Evolutionary conservation across 2,113 vertebrate species (phyloP).

Genomic region (Emydura subglobosa): DNA sequence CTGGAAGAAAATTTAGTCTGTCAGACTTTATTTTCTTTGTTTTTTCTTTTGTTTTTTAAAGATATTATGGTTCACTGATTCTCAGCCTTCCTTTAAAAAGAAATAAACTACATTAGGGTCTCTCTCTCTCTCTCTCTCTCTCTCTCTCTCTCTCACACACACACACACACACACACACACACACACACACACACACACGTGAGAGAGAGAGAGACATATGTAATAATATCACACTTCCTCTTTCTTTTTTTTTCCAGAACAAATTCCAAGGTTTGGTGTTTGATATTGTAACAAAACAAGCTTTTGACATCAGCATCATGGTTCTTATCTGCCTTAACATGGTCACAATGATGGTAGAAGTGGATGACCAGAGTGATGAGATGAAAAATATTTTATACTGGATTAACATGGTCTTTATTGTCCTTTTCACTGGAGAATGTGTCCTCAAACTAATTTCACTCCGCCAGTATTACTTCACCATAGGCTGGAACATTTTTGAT

Average conservation of each 20-base stretch:
- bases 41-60: background rate
- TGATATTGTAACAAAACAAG: conserved; percentile 91
- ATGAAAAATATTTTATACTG: conserved; percentile 72
- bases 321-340: conserved; percentile 96
- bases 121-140: background rate
- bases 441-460: conserved; percentile 93
- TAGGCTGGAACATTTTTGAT: conserved; percentile 98
- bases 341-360: conserved; percentile 98
- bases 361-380: conserved; percentile 76
- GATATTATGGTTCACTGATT: background rate
- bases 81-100: background rate
- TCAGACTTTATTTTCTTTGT: background rate
- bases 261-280: conserved; percentile 92
- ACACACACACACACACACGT: no score
- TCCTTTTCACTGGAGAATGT: conserved; percentile 92
- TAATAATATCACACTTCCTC: background rate
- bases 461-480: conserved; percentile 93
- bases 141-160: no score
- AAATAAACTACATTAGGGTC: background rate
- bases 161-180: no score
- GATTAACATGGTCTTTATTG: conserved; percentile 90
- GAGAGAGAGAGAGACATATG: background rate
- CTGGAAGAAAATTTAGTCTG: background rate
- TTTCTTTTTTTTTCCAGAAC: conserved; percentile 84
- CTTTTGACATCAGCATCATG: conserved; percentile 96